Evolutionary conservation across 2,797 vertebrate genomes (phyloP).

Genomic region (Coranthus polyacanthus): DNA sequence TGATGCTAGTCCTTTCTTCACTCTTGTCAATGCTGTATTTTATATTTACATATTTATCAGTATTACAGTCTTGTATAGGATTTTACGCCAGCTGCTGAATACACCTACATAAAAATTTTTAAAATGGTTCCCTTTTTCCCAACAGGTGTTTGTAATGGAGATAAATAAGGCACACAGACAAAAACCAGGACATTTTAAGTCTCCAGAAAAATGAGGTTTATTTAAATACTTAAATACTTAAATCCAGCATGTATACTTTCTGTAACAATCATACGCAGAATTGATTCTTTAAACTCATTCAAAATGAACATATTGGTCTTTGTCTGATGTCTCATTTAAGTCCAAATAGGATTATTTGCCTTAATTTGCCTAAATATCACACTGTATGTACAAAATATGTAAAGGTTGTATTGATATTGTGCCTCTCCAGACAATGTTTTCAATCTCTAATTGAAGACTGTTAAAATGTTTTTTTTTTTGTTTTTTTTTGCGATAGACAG

Average conservation of each 20-base stretch:
- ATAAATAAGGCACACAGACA: conserved; percentile 36
- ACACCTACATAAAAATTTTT: conserved; percentile 34
- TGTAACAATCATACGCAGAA: not conserved
- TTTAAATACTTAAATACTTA: not conserved
- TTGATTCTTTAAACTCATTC: conserved; percentile 1
- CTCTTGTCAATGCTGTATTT: conserved; percentile 45
- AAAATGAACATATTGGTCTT: conserved; percentile 27
- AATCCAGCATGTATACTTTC: not conserved
- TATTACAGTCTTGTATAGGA: conserved; percentile 38
- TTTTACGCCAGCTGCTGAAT: conserved; percentile 42
- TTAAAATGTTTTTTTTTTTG: conserved; percentile 45
- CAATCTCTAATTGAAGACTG: conserved; percentile 68
- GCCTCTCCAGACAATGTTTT: conserved; percentile 77
- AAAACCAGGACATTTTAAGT: conserved; percentile 6
- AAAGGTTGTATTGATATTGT: conserved; percentile 77
- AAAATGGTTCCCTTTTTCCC: conserved; percentile 17
- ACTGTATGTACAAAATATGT: conserved; percentile 64
- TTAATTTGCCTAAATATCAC: conserved; percentile 75
- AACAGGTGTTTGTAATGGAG: conserved; percentile 57
- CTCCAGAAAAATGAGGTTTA: conserved; percentile 1
- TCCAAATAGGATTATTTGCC: conserved; percentile 74
- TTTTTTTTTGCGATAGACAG: conserved; percentile 29
- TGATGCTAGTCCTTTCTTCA: conserved; percentile 4
- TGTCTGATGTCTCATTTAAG: conserved; percentile 48
- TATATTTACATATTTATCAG: conserved; percentile 41